Evolutionary conservation across 2,888 invertebrate species (phyloP).

Genomic region (Branchinecta sandiegonensis): DNA sequence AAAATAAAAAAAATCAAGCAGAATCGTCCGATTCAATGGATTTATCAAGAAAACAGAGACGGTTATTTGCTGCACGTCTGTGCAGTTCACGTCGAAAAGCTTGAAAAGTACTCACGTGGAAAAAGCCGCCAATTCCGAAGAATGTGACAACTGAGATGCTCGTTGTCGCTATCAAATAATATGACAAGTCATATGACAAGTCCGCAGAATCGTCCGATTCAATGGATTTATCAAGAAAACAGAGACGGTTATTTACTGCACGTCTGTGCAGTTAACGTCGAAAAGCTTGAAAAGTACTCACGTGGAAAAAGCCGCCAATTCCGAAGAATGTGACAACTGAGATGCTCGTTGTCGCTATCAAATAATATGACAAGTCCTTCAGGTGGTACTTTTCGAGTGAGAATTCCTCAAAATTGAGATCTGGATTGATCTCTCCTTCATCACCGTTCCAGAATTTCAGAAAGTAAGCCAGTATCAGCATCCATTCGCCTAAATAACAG

Average conservation of each 20-base stretch:
- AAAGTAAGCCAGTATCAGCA: slow-evolving; percentile 46
- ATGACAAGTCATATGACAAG: slow-evolving; percentile 38
- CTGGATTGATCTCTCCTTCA: slow-evolving; percentile 26
- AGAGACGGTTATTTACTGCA: too few relatives aligned
- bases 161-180: slow-evolving; percentile 40
- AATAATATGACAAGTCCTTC: slow-evolving; percentile 39
- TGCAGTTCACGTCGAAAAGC: too few relatives aligned
- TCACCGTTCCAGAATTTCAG: slow-evolving; percentile 40
- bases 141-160: slow-evolving; percentile 45
- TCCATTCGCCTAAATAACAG: slow-evolving; percentile 47
- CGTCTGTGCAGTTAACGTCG: too few relatives aligned
- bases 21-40: too few relatives aligned
- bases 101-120: slow-evolving; percentile 43
- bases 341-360: slow-evolving; percentile 40
- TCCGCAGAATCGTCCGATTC: too few relatives aligned
- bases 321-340: slow-evolving; percentile 47
- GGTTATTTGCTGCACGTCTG: too few relatives aligned
- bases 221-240: too few relatives aligned
- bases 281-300: slow-evolving; percentile 35
- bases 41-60: too few relatives aligned
- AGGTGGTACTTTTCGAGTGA: slow-evolving; percentile 36
- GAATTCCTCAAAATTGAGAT: slow-evolving; percentile 26
- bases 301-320: slow-evolving; percentile 52
- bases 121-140: slow-evolving; percentile 49
- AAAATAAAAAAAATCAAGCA: too few relatives aligned